These are phyloP conservation scores for Cremastinae sp. DNA, from an alignment of 2,888 invertebrate species.

Conservation along the genomic window DNA sequence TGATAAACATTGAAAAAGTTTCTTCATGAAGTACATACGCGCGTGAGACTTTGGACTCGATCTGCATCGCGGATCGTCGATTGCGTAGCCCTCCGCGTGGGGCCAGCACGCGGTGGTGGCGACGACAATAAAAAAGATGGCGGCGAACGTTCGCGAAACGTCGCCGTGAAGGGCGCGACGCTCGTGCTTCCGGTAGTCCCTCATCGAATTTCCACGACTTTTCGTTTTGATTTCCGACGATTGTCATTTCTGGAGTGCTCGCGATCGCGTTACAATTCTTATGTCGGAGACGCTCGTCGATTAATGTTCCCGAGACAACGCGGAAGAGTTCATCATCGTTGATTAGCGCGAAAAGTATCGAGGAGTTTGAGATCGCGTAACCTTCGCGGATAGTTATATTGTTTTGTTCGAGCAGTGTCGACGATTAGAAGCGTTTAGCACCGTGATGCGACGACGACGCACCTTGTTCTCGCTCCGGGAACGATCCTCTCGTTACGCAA, in stretches of 20 bases:
- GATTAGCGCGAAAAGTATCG: constrained; percentile 26
- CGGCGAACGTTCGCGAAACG: constrained; percentile 36
- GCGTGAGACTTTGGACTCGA: constrained; percentile 40
- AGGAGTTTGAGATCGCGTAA: constrained; percentile 26
- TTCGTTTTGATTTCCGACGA: constrained; percentile 33
- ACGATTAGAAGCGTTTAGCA: constrained; percentile 42
- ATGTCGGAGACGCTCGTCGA: constrained; percentile 1
- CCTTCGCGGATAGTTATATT: constrained; percentile 36
- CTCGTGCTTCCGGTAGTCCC: constrained; percentile 48
- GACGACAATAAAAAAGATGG: constrained; percentile 34
- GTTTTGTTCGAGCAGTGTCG: constrained; percentile 10
- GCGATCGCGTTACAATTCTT: constrained; percentile 3
- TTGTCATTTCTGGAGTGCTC: constrained; percentile 28
- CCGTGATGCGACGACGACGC: constrained; percentile 43
- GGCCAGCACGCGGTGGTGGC: constrained; percentile 41
- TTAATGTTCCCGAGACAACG: not conserved
- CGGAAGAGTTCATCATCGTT: constrained; percentile 33
- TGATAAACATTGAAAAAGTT: not conserved
- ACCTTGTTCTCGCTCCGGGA: constrained; percentile 36
- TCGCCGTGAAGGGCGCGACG: constrained; percentile 33
- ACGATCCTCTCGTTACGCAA: constrained; percentile 50
- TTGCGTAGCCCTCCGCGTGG: constrained; percentile 40
- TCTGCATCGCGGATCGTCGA: constrained; percentile 55
- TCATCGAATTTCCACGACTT: constrained; percentile 48
- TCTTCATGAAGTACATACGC: constrained; percentile 55